Evolutionary conservation across 2,113 vertebrate genomes (phyloP), one percentile per base, ranked within the genome.

Genomic region (Pao palembangensis): DNA sequence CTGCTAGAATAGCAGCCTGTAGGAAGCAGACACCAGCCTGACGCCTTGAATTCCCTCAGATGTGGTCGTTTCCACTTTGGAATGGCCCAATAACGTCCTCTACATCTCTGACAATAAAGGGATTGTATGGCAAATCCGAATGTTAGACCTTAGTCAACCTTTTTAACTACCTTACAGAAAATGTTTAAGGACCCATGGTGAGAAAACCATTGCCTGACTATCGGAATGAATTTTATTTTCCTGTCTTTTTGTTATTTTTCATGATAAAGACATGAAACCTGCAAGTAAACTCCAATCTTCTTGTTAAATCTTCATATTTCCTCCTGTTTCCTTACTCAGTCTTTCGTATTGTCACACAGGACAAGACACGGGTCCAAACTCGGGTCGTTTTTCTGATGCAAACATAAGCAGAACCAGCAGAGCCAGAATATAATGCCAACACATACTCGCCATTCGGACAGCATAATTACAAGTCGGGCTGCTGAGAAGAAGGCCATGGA

Each of bases 231-330:
- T n/a, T n/a, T 4, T 44, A 4, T 70, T 61, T 67, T 69, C 61
- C 62, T 72, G 61, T 72, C 65, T 64, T 58, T 43, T 64, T 43
- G 20, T 49, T 58, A n/a, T 0, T 61, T 78, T 61, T 64, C 7
- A 11, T 15, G 12, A 61, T 7, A 31, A 7, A 31, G 28, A 8
- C 28, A 51, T 23, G 38, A 15, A 28, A 28, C 60, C 72, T 42
- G 41, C 41, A 0, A 75, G 51, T 57, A 44, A 73, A 42, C 0
- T 15, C 23, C 28, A 54, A 5, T 20, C 46, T 6, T 28, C 25
- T 7, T 34, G 5, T 42, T 49, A 23, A 25, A 43, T 38, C 25
- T 34, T 59, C 25, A 20, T 59, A 58, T 28, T 41, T 21, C 20
- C 47, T 55, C 5, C 20, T 19, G 25, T 58, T 61, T 38, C 15